Percentiles rank a stretch among this genome's conserved stretches.
phyloP scores from a whole-genome alignment of 2,797 vertebrate species.

The Serranus cabrilla region DNA sequence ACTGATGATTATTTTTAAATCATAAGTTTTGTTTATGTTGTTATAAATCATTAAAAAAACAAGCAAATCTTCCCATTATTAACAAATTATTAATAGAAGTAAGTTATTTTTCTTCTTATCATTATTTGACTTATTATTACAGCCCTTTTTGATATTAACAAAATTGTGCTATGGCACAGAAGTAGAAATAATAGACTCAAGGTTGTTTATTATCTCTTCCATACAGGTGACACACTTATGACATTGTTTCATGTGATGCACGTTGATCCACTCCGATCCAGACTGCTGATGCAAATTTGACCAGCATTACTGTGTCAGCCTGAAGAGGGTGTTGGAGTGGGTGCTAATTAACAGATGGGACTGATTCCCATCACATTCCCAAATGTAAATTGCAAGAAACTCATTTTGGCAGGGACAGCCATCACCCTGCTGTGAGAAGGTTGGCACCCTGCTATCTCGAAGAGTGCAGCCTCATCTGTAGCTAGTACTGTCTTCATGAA shows the following conservation, averaged over 20 bases:
- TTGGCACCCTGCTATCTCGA: neutral
- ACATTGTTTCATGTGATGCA: neutral
- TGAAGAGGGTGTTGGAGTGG: neutral
- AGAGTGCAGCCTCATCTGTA: neutral
- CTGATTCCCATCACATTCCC: constrained; percentile 3
- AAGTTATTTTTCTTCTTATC: neutral
- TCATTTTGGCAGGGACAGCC: constrained; percentile 6
- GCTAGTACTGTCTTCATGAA: neutral
- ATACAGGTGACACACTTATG: neutral
- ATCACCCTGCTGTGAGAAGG: constrained; percentile 11
- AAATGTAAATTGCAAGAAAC: constrained; percentile 18
- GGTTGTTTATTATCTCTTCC: no score
- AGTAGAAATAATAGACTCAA: neutral
- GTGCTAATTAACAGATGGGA: constrained; percentile 1
- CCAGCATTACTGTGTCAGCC: neutral
- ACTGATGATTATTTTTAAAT: neutral
- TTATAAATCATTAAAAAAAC: neutral
- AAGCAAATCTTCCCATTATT: neutral
- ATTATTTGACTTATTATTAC: neutral
- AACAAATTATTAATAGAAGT: neutral
- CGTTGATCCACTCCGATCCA: neutral
- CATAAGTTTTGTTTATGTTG: neutral
- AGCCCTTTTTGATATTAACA: neutral
- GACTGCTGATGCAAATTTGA: neutral
- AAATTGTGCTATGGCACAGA: neutral